These are phyloP conservation scores for Acromyrmex heyeri DNA, from an alignment of 1,140 invertebrate species.

Conservation along the genomic window DNA sequence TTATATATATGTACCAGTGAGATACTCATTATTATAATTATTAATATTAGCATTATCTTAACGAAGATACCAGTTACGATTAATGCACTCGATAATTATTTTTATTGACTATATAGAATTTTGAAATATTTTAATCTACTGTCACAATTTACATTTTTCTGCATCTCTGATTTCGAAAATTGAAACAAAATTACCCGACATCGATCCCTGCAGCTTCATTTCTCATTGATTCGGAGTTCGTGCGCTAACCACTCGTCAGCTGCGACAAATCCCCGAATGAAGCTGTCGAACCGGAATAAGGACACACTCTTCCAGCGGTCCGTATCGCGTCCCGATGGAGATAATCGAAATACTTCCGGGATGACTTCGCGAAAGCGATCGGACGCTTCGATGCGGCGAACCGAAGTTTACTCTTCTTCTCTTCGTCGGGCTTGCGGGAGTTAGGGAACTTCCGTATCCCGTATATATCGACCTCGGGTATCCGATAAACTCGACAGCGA, in stretches of 20 bases:
- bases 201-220: constrained; percentile 1
- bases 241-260: constrained; percentile 1
- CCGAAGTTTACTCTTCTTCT: constrained; percentile 31
- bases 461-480: constrained; percentile 35
- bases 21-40: neutral
- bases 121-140: constrained; percentile 10
- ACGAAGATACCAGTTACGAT: neutral
- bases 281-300: constrained; percentile 40
- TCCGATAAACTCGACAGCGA: constrained; percentile 29
- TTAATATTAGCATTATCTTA: constrained; percentile 11
- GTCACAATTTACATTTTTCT: neutral
- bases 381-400: constrained; percentile 35
- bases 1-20: neutral
- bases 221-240: constrained; percentile 15
- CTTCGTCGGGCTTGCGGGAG: constrained; percentile 11
- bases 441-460: constrained; percentile 30
- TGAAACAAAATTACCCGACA: constrained; percentile 21
- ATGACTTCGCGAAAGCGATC: constrained; percentile 53
- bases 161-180: constrained; percentile 2
- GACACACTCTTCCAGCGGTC: constrained; percentile 1
- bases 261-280: constrained; percentile 42
- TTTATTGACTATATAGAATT: neutral
- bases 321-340: constrained; percentile 15
- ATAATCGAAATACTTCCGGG: constrained; percentile 62
- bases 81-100: constrained; percentile 23